phyloP scores from a whole-genome alignment of 2,888 invertebrate genomes.

The Dynastes hyllus region DNA sequence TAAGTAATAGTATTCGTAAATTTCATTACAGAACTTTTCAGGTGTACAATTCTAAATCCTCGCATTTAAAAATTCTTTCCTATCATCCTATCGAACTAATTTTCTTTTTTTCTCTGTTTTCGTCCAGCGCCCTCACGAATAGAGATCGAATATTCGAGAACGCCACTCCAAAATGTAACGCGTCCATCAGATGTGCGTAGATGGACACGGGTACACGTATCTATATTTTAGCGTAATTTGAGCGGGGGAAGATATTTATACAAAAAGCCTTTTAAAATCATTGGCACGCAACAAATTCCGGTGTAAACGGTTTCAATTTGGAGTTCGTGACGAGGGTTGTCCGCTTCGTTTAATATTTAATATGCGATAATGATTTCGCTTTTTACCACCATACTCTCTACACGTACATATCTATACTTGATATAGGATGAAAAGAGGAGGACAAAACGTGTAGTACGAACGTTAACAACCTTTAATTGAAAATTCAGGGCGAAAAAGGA shows the following conservation, averaged over 20 bases:
- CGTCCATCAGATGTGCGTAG: neutral
- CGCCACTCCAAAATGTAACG: neutral
- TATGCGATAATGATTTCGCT: slow-evolving; percentile 25
- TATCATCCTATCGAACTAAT: too few species aligned
- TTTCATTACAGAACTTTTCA: too few species aligned
- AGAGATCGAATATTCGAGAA: neutral
- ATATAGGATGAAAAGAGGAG: neutral
- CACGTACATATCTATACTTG: neutral
- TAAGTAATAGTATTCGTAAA: too few species aligned
- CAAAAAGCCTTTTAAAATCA: slow-evolving; percentile 27
- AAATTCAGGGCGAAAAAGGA: slow-evolving; percentile 1
- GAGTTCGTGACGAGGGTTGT: slow-evolving; percentile 19
- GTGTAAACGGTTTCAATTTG: slow-evolving; percentile 27
- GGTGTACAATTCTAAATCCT: too few species aligned
- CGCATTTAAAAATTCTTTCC: too few species aligned
- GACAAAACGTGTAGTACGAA: neutral
- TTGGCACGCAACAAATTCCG: slow-evolving; percentile 21
- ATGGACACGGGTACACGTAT: neutral
- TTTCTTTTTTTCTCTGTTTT: neutral
- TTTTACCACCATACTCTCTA: neutral
- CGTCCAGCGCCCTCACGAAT: neutral
- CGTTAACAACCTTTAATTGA: slow-evolving; percentile 1
- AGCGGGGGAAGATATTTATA: slow-evolving; percentile 3
- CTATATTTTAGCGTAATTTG: slow-evolving; percentile 1
- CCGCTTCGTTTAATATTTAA: slow-evolving; percentile 27